Evolutionary conservation across 2,797 vertebrate species (phyloP), one percentile per base, ranked within the genome.

Genomic region (Hyperoplus lanceolatus): DNA sequence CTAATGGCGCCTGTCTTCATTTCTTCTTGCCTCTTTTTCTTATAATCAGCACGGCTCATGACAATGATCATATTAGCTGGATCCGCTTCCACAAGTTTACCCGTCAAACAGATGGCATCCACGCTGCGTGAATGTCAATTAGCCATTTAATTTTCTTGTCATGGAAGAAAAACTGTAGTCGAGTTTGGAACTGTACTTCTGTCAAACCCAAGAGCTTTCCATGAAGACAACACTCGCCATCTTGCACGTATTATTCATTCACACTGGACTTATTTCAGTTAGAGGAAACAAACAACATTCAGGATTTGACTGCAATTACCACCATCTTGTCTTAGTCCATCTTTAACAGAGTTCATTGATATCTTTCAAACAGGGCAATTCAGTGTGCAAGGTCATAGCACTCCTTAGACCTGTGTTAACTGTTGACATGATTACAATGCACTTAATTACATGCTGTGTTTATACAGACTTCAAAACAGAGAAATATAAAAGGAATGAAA

Each of bases 1-100:
- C 42, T 29, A 62, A 75, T 79, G 54, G 56, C 65, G 73, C 71
- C 75, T 61, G 61, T 63, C 54, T 77, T 48, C 48, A 77, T 79
- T 83, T 81, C 29, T 29, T 18, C 66, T 74, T 29, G 13, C 18
- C 68, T 69, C 29, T 60, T 50, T 60, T 50, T 51, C 29, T 51
- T 43, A 48, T 54, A 68, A 61, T 18, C 71, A 76, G 14, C 62
- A n/a, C 0, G 16, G 51, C 41, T 67, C 61, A 45, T 51, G 48
- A 54, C 43, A 50, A 16, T 5, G 13, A 69, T 78, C 56, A n/a
- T 13, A 12, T 57, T 13, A 38, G 54, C 56, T 75, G 45, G 45
- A 21, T 62, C 18, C 46, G 12, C 39, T 49, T 18, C 8, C 45
- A 8, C 50, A 49, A 11, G 10, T 64, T 80, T 46, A 62, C 29